phyloP scores from a whole-genome alignment of 2,888 invertebrate species.

The Xylophagus ater region DNA sequence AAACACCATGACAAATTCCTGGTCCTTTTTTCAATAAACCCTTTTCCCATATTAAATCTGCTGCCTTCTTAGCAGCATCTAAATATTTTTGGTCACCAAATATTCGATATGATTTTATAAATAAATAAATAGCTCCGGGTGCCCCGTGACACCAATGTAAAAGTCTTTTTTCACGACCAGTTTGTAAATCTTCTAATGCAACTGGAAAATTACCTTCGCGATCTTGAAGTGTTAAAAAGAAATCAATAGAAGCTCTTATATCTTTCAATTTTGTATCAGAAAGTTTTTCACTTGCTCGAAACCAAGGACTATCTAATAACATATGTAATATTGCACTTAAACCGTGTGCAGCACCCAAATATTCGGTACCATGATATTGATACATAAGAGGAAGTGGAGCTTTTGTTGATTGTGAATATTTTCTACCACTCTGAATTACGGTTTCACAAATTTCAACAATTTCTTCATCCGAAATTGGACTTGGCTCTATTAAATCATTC shows the following conservation, averaged over 20 bases:
- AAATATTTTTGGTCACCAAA: constrained; percentile 65
- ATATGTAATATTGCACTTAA: constrained; percentile 54
- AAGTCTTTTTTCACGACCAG: constrained; percentile 50
- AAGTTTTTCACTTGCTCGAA: constrained; percentile 24
- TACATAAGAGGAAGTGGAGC: constrained; percentile 66
- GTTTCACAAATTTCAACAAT: constrained; percentile 55
- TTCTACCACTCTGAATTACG: constrained; percentile 59
- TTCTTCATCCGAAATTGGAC: constrained; percentile 38
- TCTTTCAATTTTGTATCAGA: constrained; percentile 42
- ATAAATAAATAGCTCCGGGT: constrained; percentile 66
- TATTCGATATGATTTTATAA: constrained; percentile 67
- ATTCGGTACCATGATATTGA: constrained; percentile 41
- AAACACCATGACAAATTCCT: constrained; percentile 80
- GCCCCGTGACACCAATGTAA: constrained; percentile 91
- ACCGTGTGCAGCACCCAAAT: constrained; percentile 53
- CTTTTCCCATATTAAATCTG: constrained; percentile 69
- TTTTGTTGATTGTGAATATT: constrained; percentile 48
- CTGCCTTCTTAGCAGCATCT: constrained; percentile 53
- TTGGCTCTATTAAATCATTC: constrained; percentile 32
- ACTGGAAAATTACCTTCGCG: constrained; percentile 64
- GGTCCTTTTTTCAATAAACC: constrained; percentile 80
- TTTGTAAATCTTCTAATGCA: constrained; percentile 52
- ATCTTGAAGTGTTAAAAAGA: constrained; percentile 46
- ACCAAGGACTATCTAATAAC: constrained; percentile 46
- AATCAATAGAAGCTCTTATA: constrained; percentile 57